Evolutionary conservation across 2,888 invertebrate genomes (phyloP).

Genomic region (Acholoe squamosa): DNA sequence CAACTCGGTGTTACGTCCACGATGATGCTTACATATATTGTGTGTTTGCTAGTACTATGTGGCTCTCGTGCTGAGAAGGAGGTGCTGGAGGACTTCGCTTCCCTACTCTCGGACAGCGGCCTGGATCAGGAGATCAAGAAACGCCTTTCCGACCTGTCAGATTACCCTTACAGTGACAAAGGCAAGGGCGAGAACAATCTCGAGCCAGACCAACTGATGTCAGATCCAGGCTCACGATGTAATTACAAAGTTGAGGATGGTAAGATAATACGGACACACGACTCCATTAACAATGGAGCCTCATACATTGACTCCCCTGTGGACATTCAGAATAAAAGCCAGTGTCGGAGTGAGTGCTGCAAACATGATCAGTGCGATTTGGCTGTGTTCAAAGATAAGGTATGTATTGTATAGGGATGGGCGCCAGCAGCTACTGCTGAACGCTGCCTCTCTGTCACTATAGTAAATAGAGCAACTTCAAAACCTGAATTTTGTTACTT

Average conservation of each 20-base stretch:
- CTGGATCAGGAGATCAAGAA: not conserved
- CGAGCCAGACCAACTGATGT: not conserved
- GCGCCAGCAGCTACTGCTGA: no score
- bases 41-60: conserved; percentile 21
- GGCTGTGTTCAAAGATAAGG: conserved; percentile 64
- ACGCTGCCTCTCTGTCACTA: no score
- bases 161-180: not conserved
- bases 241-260: conserved; percentile 15
- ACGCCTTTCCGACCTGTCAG: conserved; percentile 23
- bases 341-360: conserved; percentile 61
- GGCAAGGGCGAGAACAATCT: not conserved
- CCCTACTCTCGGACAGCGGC: conserved; percentile 26
- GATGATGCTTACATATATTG: conserved; percentile 44
- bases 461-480: no score
- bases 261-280: conserved; percentile 40
- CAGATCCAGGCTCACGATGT: conserved; percentile 20
- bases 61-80: conserved; percentile 35
- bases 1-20: not conserved
- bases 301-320: conserved; percentile 27
- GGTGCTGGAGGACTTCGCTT: conserved; percentile 8
- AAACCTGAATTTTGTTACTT: no score
- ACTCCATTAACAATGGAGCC: conserved; percentile 50
- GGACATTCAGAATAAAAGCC: not conserved
- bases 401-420: no score
- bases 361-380: conserved; percentile 47